Conservation (phyloP, 2,888 invertebrate species). For the Catotricha subobsoleta region DNA sequence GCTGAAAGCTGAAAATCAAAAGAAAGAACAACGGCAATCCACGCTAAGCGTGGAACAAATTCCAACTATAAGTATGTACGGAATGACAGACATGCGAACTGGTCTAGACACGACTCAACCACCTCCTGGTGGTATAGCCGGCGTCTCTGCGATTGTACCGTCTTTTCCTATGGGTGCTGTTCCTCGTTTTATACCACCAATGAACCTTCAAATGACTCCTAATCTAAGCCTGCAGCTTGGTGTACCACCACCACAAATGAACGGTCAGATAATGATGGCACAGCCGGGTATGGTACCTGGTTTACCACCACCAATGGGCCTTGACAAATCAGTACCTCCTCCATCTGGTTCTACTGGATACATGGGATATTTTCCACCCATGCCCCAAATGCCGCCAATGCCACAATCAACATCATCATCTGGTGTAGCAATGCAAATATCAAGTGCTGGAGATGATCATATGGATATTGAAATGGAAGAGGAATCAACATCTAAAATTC, state of each 20-base stretch:
- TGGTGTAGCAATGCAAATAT: conserved; percentile 11
- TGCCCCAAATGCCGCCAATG: conserved; percentile 6
- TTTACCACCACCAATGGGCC: conserved; percentile 25
- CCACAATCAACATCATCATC: conserved; percentile 21
- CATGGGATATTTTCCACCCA: conserved; percentile 6
- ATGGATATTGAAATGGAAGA: conserved; percentile 66
- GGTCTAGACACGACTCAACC: conserved; percentile 41
- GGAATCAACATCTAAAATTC: conserved; percentile 25
- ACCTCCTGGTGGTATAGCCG: conserved; percentile 27
- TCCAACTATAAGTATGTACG: conserved; percentile 1
- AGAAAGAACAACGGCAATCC: conserved; percentile 14
- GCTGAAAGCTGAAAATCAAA: conserved; percentile 15
- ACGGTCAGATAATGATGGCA: conserved; percentile 20
- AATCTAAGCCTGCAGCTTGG: conserved; percentile 19
- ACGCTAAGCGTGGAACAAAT: not conserved
- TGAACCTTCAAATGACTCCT: conserved; percentile 23
- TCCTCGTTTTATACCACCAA: conserved; percentile 18
- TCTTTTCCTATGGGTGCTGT: conserved; percentile 28
- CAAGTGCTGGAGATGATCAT: conserved; percentile 38
- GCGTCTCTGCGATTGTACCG: conserved; percentile 22
- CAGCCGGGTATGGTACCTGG: conserved; percentile 29
- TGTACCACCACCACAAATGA: conserved; percentile 22
- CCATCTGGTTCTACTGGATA: conserved; percentile 11
- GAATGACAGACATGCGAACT: not conserved
- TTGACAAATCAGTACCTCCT: conserved; percentile 18